These are phyloP conservation scores for Catharus bicknelli DNA, from an alignment of 2,113 vertebrate genomes.

Conservation along the genomic window DNA sequence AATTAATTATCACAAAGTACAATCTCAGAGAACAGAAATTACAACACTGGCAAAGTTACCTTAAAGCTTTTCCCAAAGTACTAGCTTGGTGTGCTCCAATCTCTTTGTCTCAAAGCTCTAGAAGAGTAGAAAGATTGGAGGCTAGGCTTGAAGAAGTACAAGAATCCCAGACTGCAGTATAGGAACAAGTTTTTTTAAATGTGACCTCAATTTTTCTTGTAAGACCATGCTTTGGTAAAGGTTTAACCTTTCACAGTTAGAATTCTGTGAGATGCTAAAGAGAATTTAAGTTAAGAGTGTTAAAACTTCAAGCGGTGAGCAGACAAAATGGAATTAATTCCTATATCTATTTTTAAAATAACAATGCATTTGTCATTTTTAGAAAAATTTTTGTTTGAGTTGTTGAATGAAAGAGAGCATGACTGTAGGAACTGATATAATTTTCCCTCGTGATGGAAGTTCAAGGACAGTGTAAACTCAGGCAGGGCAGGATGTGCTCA, in stretches of 20 bases:
- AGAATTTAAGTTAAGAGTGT: neutral
- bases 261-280: neutral
- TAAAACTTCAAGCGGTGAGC: neutral
- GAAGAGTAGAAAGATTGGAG: neutral
- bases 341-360: neutral
- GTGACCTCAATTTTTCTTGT: neutral
- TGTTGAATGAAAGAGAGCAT: neutral
- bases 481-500: neutral
- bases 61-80: neutral
- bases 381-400: neutral
- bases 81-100: neutral
- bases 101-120: neutral
- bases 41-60: neutral
- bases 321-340: neutral
- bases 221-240: neutral
- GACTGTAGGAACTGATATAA: neutral
- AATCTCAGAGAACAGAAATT: neutral
- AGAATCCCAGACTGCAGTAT: neutral
- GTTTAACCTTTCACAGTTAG: neutral
- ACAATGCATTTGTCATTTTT: neutral
- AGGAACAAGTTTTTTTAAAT: neutral
- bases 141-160: neutral
- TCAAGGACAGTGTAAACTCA: neutral
- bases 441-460: neutral
- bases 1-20: neutral